These are phyloP conservation scores for Dromas ardeola DNA, from an alignment of 2,113 vertebrate genomes.

Conservation along the genomic window DNA sequence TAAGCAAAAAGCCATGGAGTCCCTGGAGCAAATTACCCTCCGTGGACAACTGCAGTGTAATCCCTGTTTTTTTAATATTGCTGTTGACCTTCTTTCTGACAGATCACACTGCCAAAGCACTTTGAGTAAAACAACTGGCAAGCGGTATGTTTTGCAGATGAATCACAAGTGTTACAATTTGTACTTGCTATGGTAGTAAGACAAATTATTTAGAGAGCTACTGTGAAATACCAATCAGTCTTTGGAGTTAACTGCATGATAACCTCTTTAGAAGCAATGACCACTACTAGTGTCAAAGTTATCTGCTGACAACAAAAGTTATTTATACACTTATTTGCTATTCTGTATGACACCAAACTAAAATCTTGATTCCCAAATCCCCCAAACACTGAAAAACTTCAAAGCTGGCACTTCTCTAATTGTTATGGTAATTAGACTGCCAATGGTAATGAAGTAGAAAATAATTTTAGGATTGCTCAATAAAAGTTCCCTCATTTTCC, in stretches of 20 bases:
- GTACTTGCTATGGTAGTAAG: neutral
- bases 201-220: conserved; percentile 29
- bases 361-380: neutral
- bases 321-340: conserved; percentile 25
- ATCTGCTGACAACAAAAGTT: conserved; percentile 23
- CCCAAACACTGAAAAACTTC: neutral
- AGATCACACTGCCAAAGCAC: neutral
- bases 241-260: conserved; percentile 31
- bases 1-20: neutral
- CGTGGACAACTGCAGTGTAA: conserved; percentile 13
- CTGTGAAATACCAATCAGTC: conserved; percentile 40
- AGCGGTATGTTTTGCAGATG: neutral
- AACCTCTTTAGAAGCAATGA: conserved; percentile 16
- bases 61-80: neutral
- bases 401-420: neutral
- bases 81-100: conserved; percentile 36
- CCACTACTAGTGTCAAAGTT: neutral
- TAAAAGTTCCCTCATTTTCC: neutral
- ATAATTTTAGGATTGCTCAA: neutral
- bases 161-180: conserved; percentile 34
- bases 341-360: neutral
- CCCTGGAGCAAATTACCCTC: neutral
- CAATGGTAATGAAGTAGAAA: neutral
- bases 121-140: conserved; percentile 47
- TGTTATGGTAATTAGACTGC: neutral